A percentile compares a stretch with the other conserved stretches of the same genome.
Conservation (phyloP, 2,797 vertebrate genomes). For the Champsocephalus gunnari region DNA sequence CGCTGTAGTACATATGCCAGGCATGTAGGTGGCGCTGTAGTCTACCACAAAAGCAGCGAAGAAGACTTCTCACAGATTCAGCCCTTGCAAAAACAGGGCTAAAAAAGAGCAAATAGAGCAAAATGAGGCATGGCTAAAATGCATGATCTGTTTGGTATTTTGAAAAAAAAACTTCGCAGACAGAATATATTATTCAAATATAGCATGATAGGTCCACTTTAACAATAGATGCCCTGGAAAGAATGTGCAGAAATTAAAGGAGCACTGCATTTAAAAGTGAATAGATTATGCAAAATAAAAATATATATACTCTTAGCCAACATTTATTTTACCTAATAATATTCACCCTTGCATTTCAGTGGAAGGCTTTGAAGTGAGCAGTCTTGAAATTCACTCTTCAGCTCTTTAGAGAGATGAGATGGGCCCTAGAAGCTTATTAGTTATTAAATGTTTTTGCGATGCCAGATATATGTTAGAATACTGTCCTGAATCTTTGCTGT, state of each 20-base stretch:
- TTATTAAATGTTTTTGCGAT: constrained; percentile 25
- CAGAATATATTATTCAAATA: no score
- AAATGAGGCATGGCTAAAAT: no score
- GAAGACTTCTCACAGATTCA: no score
- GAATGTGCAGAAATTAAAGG: constrained; percentile 54
- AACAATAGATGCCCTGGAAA: constrained; percentile 54
- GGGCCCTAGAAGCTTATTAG: constrained; percentile 15
- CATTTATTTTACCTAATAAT: constrained; percentile 59
- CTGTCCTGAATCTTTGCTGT: constrained; percentile 41
- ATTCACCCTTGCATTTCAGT: constrained; percentile 37
- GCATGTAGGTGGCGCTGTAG: no score
- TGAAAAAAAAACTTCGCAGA: no score
- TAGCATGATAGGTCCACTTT: not conserved
- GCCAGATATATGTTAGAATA: constrained; percentile 22
- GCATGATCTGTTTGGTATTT: no score
- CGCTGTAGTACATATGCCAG: no score
- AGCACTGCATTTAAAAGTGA: constrained; percentile 56
- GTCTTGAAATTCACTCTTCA: constrained; percentile 55
- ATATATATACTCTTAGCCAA: constrained; percentile 46
- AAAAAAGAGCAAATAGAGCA: no score
- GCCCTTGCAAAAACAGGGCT: no score
- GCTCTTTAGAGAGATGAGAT: constrained; percentile 49
- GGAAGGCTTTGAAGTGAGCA: constrained; percentile 58
- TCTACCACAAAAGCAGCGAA: no score
- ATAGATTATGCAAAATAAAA: constrained; percentile 53